phyloP scores from a whole-genome alignment of 2,888 invertebrate species.

The Fragum sueziense region DNA sequence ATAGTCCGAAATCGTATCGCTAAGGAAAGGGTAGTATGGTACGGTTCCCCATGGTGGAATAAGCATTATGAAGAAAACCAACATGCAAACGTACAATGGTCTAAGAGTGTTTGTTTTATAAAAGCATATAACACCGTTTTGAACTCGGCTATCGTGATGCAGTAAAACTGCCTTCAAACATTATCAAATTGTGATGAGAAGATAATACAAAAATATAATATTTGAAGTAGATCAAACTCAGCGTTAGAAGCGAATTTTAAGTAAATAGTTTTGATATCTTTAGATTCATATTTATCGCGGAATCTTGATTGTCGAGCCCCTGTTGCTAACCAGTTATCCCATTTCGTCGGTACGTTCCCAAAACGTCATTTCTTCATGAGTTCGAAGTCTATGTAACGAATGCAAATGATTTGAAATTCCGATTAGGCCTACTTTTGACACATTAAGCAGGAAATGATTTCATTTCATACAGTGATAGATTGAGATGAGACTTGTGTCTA shows the following conservation, averaged over 20 bases:
- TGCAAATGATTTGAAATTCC: too few relatives aligned
- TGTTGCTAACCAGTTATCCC: neutral
- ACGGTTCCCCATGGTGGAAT: neutral
- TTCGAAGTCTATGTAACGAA: too few relatives aligned
- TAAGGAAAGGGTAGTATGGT: too few relatives aligned
- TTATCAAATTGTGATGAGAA: neutral
- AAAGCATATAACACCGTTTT: neutral
- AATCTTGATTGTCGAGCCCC: slow-evolving; percentile 21
- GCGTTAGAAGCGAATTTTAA: slow-evolving; percentile 17
- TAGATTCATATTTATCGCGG: slow-evolving; percentile 16
- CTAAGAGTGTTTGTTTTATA: neutral
- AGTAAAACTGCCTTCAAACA: neutral
- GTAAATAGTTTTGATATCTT: slow-evolving; percentile 1
- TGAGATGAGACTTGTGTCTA: too few relatives aligned
- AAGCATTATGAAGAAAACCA: neutral
- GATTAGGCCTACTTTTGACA: too few relatives aligned
- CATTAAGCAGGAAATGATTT: too few relatives aligned
- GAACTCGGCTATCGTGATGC: neutral
- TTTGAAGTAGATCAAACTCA: slow-evolving; percentile 11
- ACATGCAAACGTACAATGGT: too few relatives aligned
- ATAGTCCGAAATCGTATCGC: too few relatives aligned
- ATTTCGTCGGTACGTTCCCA: too few relatives aligned
- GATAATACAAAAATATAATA: slow-evolving; percentile 23
- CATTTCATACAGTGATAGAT: too few relatives aligned
- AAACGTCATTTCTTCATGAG: too few relatives aligned